Evolutionary conservation across 2,797 vertebrate species (phyloP).

Genomic region (Sebastes jordani): DNA sequence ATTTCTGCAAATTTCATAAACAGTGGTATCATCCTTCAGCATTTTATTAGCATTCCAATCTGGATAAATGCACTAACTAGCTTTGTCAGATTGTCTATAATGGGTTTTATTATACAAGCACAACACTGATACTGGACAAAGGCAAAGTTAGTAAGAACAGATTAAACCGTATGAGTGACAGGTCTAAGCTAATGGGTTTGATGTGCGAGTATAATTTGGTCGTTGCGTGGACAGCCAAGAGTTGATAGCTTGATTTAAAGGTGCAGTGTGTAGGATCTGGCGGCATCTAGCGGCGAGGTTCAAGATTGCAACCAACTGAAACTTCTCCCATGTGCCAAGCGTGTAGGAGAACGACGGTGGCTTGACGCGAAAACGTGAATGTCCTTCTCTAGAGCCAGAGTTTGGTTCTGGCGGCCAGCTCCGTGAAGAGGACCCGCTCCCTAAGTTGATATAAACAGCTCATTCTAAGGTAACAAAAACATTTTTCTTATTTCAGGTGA

Average conservation of each 20-base stretch:
- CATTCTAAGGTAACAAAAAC: not conserved
- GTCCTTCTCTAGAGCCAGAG: no score
- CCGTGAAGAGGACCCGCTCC: not conserved
- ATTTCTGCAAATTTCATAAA: not conserved
- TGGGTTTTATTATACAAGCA: constrained; percentile 28
- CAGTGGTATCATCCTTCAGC: constrained; percentile 13
- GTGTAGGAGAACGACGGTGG: no score
- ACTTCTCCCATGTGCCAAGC: no score
- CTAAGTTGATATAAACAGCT: not conserved
- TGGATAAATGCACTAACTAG: constrained; percentile 11
- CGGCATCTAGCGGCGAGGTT: not conserved
- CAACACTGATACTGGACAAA: constrained; percentile 33
- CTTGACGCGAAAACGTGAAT: no score
- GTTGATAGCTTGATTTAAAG: not conserved
- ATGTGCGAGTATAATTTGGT: constrained; percentile 2
- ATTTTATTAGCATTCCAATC: not conserved
- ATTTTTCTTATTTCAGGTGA: not conserved
- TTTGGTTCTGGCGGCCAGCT: no score
- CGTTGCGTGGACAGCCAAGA: constrained; percentile 8
- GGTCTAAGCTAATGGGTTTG: not conserved
- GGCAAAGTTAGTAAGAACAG: constrained; percentile 27
- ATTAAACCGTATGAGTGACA: not conserved
- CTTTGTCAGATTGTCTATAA: constrained; percentile 14
- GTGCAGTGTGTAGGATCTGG: not conserved
- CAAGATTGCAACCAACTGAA: not conserved